A percentile compares a stretch with the other conserved stretches of the same genome.
Conservation (phyloP, 2,113 vertebrate species). For the Conger conger region DNA sequence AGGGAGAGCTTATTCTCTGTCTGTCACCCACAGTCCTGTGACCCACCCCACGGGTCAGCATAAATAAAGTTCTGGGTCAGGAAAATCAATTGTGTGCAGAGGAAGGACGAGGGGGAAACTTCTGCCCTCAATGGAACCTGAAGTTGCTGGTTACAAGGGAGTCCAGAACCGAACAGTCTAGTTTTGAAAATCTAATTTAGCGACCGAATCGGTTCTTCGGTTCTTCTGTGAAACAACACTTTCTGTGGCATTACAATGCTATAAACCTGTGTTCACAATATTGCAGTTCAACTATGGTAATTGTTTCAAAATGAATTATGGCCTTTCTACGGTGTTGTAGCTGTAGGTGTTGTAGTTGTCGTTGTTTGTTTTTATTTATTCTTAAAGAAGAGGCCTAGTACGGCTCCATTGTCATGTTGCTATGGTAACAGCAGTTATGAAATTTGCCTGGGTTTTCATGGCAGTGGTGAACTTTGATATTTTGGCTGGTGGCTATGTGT, state of each 20-base stretch:
- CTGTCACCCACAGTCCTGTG: not conserved
- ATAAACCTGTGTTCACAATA: not conserved
- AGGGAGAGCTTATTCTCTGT: not conserved
- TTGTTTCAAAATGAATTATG: not conserved
- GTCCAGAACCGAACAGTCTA: not conserved
- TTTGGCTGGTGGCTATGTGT: not conserved
- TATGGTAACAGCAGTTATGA: not conserved
- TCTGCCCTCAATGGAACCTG: not conserved
- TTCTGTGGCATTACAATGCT: not conserved
- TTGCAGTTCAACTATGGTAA: not conserved
- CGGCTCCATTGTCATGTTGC: not conserved
- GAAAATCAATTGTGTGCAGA: not conserved
- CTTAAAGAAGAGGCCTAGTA: not conserved
- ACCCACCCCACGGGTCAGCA: not conserved
- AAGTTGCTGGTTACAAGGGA: not conserved
- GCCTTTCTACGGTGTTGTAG: not conserved
- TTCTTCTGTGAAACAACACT: not conserved
- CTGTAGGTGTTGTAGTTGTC: not conserved
- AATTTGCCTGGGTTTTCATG: not conserved
- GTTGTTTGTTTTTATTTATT: not conserved
- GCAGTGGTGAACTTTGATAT: not conserved
- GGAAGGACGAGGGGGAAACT: not conserved
- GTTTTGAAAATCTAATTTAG: not conserved
- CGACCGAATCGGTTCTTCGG: not conserved
- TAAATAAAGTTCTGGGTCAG: not conserved